Conservation (phyloP, 2,797 vertebrate genomes). For the Argya squamiceps region DNA sequence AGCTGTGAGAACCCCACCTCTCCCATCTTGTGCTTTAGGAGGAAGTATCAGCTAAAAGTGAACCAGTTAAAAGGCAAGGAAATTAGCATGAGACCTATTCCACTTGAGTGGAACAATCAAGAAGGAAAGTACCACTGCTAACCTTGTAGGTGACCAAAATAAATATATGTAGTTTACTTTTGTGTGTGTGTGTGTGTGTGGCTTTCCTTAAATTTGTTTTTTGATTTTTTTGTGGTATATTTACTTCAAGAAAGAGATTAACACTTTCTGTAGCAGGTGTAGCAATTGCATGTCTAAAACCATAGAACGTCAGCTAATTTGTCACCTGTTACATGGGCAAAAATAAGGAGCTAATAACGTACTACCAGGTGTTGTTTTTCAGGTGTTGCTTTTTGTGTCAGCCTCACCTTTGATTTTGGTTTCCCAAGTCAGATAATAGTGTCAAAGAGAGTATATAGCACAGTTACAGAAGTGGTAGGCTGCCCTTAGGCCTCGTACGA, state of each 20-base stretch:
- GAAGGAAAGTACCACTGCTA: neutral
- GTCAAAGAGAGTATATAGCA: neutral
- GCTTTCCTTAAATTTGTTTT: neutral
- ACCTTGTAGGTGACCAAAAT: neutral
- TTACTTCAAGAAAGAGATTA: neutral
- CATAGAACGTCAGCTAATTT: neutral
- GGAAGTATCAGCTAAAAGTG: accelerated
- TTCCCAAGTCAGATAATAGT: neutral
- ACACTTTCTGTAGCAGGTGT: neutral
- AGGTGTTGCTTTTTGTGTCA: neutral
- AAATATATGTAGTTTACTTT: no score
- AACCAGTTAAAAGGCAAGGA: neutral
- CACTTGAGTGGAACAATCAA: neutral
- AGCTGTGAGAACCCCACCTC: accelerated
- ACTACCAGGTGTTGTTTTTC: neutral
- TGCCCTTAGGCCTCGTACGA: neutral
- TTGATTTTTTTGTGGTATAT: neutral
- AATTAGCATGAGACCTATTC: neutral
- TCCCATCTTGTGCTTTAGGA: neutral
- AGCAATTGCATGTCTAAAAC: neutral
- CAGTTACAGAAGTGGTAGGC: neutral
- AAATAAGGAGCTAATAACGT: neutral
- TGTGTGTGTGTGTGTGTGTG: neutral
- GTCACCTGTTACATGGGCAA: neutral
- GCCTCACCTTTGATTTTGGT: neutral